These are phyloP conservation scores for Buceros bicornis DNA, from an alignment of 2,797 vertebrate genomes.

Conservation along the genomic window DNA sequence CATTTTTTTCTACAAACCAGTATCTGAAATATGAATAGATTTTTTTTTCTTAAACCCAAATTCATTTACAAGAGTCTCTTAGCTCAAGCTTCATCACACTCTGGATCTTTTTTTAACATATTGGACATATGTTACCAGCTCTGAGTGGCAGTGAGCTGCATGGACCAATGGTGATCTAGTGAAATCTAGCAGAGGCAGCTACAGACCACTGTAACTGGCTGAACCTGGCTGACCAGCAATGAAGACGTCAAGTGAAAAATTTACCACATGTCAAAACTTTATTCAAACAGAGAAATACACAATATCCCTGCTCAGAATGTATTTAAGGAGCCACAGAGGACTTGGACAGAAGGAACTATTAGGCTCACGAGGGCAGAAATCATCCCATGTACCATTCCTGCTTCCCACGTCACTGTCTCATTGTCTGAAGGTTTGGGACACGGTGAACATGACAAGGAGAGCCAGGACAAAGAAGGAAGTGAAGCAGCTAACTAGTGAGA, in stretches of 20 bases:
- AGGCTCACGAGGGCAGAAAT: neutral
- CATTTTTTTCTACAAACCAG: rapidly evolving
- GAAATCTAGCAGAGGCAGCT: neutral
- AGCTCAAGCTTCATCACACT: neutral
- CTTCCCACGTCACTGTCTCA: rapidly evolving
- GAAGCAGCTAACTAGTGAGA: neutral
- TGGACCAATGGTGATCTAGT: neutral
- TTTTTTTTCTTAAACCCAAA: neutral
- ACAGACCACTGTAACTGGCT: neutral
- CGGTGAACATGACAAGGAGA: rapidly evolving
- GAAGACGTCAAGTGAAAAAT: neutral
- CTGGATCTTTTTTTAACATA: neutral
- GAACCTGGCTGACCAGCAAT: neutral
- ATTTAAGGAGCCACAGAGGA: neutral
- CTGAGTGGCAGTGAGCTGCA: neutral
- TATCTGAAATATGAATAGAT: rapidly evolving
- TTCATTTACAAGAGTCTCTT: neutral
- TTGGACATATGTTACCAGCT: neutral
- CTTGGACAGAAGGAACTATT: neutral
- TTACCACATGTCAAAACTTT: neutral
- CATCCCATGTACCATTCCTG: neutral
- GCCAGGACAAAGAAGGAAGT: neutral
- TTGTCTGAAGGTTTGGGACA: neutral
- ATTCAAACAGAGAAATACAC: neutral
- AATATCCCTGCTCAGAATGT: neutral